Evolutionary conservation across 1,140 invertebrate species (phyloP).

Genomic region (Mycetomoellerius zeteki): DNA sequence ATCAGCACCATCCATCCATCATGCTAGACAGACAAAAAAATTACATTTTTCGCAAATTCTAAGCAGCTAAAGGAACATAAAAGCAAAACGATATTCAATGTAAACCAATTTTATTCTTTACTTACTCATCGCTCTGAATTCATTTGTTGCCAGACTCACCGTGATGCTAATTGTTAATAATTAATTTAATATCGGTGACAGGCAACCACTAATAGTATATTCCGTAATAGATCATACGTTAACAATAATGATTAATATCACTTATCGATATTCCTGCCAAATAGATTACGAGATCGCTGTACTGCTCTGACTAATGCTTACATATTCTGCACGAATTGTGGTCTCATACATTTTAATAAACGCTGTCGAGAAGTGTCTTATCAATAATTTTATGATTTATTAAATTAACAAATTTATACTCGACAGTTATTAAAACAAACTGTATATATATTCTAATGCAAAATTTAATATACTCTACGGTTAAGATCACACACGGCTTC

Average conservation of each 20-base stretch:
- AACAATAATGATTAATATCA: slow-evolving; percentile 42
- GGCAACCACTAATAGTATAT: background rate
- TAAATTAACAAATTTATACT: slow-evolving; percentile 41
- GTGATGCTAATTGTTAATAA: slow-evolving; percentile 8
- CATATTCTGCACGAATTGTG: background rate
- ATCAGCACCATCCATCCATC: slow-evolving; percentile 22
- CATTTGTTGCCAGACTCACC: background rate
- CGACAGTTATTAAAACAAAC: background rate
- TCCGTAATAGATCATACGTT: slow-evolving; percentile 8
- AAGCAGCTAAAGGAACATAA: background rate
- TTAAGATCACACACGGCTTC: background rate
- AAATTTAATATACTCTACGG: background rate
- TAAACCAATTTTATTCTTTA: slow-evolving; percentile 1
- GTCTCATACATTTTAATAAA: slow-evolving; percentile 57
- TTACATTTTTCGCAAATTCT: background rate
- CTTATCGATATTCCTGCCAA: slow-evolving; percentile 47
- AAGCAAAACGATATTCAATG: background rate
- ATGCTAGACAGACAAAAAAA: slow-evolving; percentile 25
- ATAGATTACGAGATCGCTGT: slow-evolving; percentile 3
- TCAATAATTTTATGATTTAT: slow-evolving; percentile 28
- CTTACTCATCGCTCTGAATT: background rate
- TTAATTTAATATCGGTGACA: slow-evolving; percentile 15
- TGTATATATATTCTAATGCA: too few relatives aligned
- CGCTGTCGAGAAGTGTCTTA: background rate
- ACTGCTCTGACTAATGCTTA: background rate